Conservation (phyloP, 2,797 vertebrate genomes). For the Dipus sagitta region DNA sequence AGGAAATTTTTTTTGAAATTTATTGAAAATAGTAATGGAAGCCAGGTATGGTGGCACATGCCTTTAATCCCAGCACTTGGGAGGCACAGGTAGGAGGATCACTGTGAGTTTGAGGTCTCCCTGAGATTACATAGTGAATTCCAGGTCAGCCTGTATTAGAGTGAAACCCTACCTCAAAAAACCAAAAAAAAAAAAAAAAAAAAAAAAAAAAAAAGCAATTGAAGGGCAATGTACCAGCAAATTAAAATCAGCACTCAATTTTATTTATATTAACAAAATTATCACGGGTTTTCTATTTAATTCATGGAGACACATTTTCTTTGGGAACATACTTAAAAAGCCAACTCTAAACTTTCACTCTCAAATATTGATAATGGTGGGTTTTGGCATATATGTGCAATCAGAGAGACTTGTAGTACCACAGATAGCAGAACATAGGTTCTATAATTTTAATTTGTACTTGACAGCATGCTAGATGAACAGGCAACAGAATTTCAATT, state of each 20-base stretch:
- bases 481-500: conserved; percentile 47
- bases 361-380: conserved; percentile 16
- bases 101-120: too few relatives aligned
- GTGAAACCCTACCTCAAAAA: too few relatives aligned
- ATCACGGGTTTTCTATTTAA: conserved; percentile 49
- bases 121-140: too few relatives aligned
- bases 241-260: conserved; percentile 41
- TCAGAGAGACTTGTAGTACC: conserved; percentile 57
- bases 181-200: too few relatives aligned
- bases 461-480: conserved; percentile 59
- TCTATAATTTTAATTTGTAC: conserved; percentile 70
- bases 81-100: too few relatives aligned
- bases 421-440: conserved; percentile 10
- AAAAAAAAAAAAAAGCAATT: background rate
- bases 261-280: conserved; percentile 41
- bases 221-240: background rate
- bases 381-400: conserved; percentile 46
- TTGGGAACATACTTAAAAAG: conserved; percentile 61
- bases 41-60: too few relatives aligned
- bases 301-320: conserved; percentile 67
- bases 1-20: background rate
- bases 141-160: too few relatives aligned
- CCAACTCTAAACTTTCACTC: conserved; percentile 58
- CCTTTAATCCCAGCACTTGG: too few relatives aligned
- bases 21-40: background rate